Base-by-base conservation (phyloP, 2,888 invertebrate species). In the Dione juno region DNA sequence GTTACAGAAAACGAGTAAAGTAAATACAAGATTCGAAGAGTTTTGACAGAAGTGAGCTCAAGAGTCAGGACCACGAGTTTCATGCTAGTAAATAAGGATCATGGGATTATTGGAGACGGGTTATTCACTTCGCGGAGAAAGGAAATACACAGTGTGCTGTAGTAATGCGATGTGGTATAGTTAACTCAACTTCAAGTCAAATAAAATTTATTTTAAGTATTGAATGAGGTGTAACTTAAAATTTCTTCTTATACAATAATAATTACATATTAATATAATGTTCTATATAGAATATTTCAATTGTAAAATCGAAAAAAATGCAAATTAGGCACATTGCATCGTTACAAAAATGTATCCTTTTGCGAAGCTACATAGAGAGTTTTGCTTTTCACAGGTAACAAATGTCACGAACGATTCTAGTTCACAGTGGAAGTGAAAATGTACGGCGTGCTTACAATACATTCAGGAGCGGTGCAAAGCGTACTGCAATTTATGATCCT, bases 1-100 rank as follows among this genome's bases (percentile, higher is more conserved):
- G 21, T 43, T n/a, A 59, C 14, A 50, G 40, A 45, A 66, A 59
- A 43, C 16, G 6, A 37, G 57, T 37, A 57, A 57, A 57, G 28
- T 45, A 52, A 37, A 50, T 52, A 50, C 19, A 64, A 50, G 40
- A 10, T 45, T 45, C 40, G 52, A 65, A 35, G 64, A 65, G 45
- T 59, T 69, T 69, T 69, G 67, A 63, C 66, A 67, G 65, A 40
- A 71, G 41, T 35, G 53, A 63, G 66, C 45, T 67, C 67, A 52
- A 64, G 70, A 78, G 78, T 80, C 76, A 74, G 74, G 76, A 80
- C 80, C 83, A 78, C 80, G 79, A 77, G 75, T 79, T 80, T 78
- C 77, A 77, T 77, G 82, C 82, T 83, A 86, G 88, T 90, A 90
- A 89, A 90, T 90, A 90, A 88, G 87, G 88, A 85, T 90, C 85